Conservation (phyloP, 2,888 invertebrate species). For the Melieria omissa region DNA sequence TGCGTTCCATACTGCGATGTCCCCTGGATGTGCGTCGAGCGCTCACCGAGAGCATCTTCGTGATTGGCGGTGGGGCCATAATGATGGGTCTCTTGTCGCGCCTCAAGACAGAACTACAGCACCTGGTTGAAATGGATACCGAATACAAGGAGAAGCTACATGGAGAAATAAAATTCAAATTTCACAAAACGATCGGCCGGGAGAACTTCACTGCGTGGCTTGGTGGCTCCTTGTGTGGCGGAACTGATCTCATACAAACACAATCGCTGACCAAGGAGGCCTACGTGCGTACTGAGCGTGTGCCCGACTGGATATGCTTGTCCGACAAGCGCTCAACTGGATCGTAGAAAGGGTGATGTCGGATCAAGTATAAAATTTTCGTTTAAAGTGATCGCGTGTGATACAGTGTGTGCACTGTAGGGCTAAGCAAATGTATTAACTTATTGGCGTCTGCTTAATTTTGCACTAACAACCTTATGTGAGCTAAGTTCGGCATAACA, state of each 20-base stretch:
- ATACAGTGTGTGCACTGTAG: too few relatives aligned
- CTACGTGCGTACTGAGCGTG: constrained; percentile 75
- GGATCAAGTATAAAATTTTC: neutral
- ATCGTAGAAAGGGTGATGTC: constrained; percentile 23
- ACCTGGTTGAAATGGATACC: constrained; percentile 71
- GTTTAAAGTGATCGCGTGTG: too few relatives aligned
- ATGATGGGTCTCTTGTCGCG: constrained; percentile 85
- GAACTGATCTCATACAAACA: constrained; percentile 77
- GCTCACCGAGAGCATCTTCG: constrained; percentile 84
- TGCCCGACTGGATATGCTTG: constrained; percentile 83
- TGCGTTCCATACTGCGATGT: constrained; percentile 84
- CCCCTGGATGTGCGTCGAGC: constrained; percentile 83
- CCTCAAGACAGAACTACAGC: constrained; percentile 79
- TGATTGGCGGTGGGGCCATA: constrained; percentile 89
- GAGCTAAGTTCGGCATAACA: too few relatives aligned
- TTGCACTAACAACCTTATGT: too few relatives aligned
- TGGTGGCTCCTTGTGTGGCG: constrained; percentile 84
- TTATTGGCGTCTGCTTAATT: too few relatives aligned
- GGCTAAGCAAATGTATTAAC: too few relatives aligned
- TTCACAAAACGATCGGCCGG: constrained; percentile 83
- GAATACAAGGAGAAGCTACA: constrained; percentile 73
- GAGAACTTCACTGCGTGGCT: constrained; percentile 89
- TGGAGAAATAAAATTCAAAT: constrained; percentile 73
- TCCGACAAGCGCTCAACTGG: constrained; percentile 60
- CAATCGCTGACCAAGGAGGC: constrained; percentile 80